Evolutionary conservation across 2,113 vertebrate species (phyloP).

Genomic region (Syngnathus scovelli): DNA sequence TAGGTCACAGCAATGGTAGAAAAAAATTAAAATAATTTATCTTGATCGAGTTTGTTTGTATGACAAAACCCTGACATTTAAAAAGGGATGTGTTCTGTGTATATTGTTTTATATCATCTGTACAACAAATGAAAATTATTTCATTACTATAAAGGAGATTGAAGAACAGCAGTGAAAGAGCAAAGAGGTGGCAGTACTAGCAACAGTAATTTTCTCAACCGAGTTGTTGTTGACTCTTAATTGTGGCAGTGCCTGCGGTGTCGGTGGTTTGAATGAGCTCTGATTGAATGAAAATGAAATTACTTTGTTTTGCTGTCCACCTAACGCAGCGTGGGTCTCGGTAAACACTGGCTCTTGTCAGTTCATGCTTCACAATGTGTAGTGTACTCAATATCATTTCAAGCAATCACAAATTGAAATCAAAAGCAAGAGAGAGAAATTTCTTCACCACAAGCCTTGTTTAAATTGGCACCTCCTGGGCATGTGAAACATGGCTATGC

Average conservation of each 20-base stretch:
- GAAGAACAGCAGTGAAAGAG: constrained; percentile 12
- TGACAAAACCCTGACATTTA: no score
- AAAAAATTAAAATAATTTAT: no score
- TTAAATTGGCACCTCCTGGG: constrained; percentile 60
- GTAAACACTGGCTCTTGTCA: constrained; percentile 52
- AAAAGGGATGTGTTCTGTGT: not conserved
- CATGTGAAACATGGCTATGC: constrained; percentile 38
- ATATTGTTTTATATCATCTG: not conserved
- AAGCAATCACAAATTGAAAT: constrained; percentile 59
- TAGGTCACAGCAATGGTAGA: no score
- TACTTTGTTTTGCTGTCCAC: constrained; percentile 46
- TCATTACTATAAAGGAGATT: constrained; percentile 37
- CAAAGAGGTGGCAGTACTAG: constrained; percentile 11
- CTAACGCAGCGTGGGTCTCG: constrained; percentile 44
- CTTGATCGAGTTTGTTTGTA: no score
- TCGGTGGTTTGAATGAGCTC: constrained; percentile 47
- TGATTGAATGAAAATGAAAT: constrained; percentile 52
- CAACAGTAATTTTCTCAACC: constrained; percentile 15
- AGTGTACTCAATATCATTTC: constrained; percentile 37
- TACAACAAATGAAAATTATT: not conserved
- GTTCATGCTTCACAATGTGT: constrained; percentile 61
- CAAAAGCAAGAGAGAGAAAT: constrained; percentile 46
- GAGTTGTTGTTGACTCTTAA: constrained; percentile 29
- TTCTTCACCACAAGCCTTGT: constrained; percentile 46
- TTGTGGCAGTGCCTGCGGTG: constrained; percentile 18